A percentile compares a stretch with the other conserved stretches of the same genome.
phyloP scores from a whole-genome alignment of 2,797 vertebrate genomes.

The Alcedo atthis region DNA sequence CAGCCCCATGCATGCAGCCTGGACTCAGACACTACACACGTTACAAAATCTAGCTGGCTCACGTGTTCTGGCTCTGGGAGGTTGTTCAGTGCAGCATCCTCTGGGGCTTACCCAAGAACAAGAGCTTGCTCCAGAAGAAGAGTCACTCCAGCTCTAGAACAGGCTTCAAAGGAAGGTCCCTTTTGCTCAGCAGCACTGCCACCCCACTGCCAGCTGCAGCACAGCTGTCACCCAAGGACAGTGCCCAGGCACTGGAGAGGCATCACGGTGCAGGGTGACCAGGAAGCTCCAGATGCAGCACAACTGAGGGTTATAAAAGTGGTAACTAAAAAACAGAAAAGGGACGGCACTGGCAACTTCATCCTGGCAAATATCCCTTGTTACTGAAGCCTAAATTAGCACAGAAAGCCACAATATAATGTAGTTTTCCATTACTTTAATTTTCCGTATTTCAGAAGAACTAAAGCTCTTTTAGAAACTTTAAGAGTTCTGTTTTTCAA shows the following conservation, averaged over 20 bases:
- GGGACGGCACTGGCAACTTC: not conserved
- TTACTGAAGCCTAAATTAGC: not conserved
- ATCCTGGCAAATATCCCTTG: not conserved
- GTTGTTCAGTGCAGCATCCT: not conserved
- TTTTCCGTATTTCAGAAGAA: not conserved
- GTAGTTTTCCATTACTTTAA: not conserved
- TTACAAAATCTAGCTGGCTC: not conserved
- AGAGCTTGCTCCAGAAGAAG: not conserved
- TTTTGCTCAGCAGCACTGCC: fast-evolving
- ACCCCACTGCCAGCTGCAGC: not conserved
- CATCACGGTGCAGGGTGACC: fast-evolving
- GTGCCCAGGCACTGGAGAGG: not conserved
- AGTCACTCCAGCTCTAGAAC: not conserved
- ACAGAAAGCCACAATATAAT: not conserved
- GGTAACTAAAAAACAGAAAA: too few species aligned
- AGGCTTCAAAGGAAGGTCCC: not conserved
- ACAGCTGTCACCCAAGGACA: not conserved
- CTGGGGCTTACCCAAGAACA: not conserved
- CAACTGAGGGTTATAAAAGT: not conserved
- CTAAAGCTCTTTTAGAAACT: not conserved
- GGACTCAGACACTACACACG: not conserved
- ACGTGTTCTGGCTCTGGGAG: not conserved
- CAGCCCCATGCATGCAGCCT: not conserved
- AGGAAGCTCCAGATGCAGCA: not conserved
- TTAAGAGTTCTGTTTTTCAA: not conserved